These are phyloP conservation scores for Euthynnus affinis DNA, from an alignment of 2,797 vertebrate genomes.

Conservation along the genomic window DNA sequence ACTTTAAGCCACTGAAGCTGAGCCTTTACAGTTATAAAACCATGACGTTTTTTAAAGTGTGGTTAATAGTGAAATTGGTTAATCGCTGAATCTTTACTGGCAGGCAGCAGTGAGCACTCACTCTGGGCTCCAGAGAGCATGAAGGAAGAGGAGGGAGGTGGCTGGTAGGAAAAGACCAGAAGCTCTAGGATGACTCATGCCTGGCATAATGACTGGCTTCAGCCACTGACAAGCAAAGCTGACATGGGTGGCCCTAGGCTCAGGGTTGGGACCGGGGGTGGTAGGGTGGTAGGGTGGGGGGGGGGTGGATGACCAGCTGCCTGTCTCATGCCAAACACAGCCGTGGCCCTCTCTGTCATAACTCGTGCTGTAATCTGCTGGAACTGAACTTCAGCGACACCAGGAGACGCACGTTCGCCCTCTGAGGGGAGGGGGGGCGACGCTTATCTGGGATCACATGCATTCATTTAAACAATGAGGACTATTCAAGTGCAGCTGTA, in stretches of 20 bases:
- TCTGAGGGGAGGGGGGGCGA: background rate
- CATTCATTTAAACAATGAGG: conserved; percentile 70
- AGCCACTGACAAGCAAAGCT: conserved; percentile 40
- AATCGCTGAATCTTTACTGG: too few species aligned
- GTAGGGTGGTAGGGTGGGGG: background rate
- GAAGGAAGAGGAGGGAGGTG: background rate
- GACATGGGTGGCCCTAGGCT: conserved; percentile 27
- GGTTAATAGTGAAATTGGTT: too few species aligned
- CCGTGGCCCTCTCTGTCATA: conserved; percentile 36
- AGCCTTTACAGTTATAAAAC: too few species aligned
- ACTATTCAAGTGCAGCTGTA: conserved; percentile 61
- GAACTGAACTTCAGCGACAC: conserved; percentile 45
- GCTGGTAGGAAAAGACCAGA: background rate
- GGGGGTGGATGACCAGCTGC: conserved; percentile 21
- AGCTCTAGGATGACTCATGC: conserved; percentile 56
- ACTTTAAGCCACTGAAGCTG: too few species aligned
- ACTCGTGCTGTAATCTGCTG: conserved; percentile 63
- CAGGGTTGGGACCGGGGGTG: background rate
- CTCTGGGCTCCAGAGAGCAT: background rate
- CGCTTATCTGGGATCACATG: conserved; percentile 75
- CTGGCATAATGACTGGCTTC: conserved; percentile 43
- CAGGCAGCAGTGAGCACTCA: background rate
- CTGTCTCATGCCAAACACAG: conserved; percentile 46
- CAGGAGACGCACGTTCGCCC: conserved; percentile 43
- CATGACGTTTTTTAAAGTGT: too few species aligned